These are phyloP conservation scores for Erynnis tages DNA, from an alignment of 2,888 invertebrate species.

Conservation along the genomic window DNA sequence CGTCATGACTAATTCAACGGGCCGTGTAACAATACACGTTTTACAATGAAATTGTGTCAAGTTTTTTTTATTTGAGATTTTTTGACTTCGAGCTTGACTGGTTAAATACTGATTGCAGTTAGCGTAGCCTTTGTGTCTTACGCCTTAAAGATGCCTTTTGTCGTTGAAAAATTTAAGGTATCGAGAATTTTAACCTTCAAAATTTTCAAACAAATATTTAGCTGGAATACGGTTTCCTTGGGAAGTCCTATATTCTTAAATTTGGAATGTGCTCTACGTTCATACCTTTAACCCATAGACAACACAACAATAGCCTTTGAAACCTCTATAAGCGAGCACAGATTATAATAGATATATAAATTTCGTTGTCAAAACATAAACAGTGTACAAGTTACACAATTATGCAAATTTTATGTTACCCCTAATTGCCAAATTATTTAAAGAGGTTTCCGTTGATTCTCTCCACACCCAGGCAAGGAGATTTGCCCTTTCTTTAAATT, in stretches of 20 bases:
- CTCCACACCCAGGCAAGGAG: slow-evolving; percentile 46
- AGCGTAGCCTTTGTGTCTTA: slow-evolving; percentile 8
- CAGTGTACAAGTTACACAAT: slow-evolving; percentile 73
- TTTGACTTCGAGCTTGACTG: slow-evolving; percentile 25
- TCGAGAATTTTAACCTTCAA: too few relatives aligned
- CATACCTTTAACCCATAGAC: too few relatives aligned
- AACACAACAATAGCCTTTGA: background rate
- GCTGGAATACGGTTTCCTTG: too few relatives aligned
- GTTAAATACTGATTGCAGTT: slow-evolving; percentile 22
- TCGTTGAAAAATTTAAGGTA: background rate
- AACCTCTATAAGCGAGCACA: slow-evolving; percentile 4
- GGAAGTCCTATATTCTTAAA: too few relatives aligned
- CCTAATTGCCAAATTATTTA: slow-evolving; percentile 81
- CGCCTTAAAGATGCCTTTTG: slow-evolving; percentile 8
- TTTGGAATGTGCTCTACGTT: too few relatives aligned
- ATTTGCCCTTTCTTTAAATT: slow-evolving; percentile 60
- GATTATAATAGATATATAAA: slow-evolving; percentile 43
- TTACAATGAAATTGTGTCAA: slow-evolving; percentile 46
- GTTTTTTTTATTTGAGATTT: slow-evolving; percentile 28
- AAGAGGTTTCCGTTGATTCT: slow-evolving; percentile 75
- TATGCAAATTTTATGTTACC: slow-evolving; percentile 79
- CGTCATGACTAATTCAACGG: slow-evolving; percentile 44
- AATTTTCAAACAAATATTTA: too few relatives aligned
- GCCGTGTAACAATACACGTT: slow-evolving; percentile 42
- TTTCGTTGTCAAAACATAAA: slow-evolving; percentile 73